Conservation (phyloP, 2,797 vertebrate species). For the Squalus acanthias region DNA sequence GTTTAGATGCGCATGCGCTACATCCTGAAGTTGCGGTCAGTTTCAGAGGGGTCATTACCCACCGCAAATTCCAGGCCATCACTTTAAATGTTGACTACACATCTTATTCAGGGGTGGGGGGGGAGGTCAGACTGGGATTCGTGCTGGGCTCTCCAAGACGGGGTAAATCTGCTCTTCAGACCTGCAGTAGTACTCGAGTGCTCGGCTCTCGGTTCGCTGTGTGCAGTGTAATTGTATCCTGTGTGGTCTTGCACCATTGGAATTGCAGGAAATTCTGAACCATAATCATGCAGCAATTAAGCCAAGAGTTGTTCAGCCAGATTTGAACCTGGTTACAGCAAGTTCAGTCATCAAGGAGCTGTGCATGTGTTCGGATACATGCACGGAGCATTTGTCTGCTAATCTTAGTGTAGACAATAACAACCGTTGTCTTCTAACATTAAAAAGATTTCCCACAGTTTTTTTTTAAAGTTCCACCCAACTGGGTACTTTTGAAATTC, state of each 20-base stretch:
- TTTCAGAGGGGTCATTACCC: too few species aligned
- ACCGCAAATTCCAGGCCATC: too few species aligned
- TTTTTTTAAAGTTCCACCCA: neutral
- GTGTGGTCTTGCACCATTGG: neutral
- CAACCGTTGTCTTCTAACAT: neutral
- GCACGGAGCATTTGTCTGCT: neutral
- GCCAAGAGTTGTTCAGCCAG: neutral
- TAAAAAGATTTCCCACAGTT: neutral
- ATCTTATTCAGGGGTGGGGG: neutral
- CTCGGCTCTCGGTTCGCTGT: neutral
- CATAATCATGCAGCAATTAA: slow-evolving; percentile 16
- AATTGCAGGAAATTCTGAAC: slow-evolving; percentile 27
- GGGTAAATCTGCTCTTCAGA: neutral
- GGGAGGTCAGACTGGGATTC: neutral
- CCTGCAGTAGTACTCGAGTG: neutral
- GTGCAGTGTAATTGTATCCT: neutral
- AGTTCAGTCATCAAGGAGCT: neutral
- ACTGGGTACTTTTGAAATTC: neutral
- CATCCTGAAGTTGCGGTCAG: too few species aligned
- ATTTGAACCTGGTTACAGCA: neutral
- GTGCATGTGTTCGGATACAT: neutral
- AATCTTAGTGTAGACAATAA: neutral
- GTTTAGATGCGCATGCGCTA: too few species aligned
- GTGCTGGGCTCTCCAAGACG: neutral
- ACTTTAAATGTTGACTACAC: neutral